A percentile compares a stretch with the other conserved stretches of the same genome.
Conservation (phyloP, 1,140 invertebrate species). For the Drosophila micromelanica region DNA sequence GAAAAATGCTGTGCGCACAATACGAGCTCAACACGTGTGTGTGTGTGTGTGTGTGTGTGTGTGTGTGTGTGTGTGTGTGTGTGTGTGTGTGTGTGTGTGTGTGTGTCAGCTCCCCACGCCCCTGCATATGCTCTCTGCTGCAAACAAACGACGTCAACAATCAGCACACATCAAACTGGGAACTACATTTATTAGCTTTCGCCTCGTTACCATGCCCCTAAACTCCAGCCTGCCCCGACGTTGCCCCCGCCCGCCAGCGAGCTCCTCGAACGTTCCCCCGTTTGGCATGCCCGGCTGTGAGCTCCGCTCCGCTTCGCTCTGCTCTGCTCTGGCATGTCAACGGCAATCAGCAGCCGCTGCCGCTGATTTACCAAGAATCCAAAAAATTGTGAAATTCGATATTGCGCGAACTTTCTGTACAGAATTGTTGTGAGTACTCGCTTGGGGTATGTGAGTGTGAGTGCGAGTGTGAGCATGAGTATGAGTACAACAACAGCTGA, state of each 20-base stretch:
- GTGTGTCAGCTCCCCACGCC: not conserved
- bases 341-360: slow-evolving; percentile 44
- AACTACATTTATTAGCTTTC: slow-evolving; percentile 78
- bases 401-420: slow-evolving; percentile 51
- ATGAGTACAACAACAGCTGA: slow-evolving; percentile 25
- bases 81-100: not conserved
- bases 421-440: slow-evolving; percentile 52
- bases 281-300: too few species aligned
- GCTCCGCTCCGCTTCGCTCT: too few species aligned
- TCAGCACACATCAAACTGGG: slow-evolving; percentile 37
- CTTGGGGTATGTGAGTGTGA: not conserved
- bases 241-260: not conserved
- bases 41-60: not conserved
- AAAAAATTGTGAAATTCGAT: slow-evolving; percentile 60
- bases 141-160: slow-evolving; percentile 22
- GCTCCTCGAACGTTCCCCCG: not conserved
- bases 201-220: slow-evolving; percentile 3
- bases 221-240: not conserved
- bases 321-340: slow-evolving; percentile 41
- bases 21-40: slow-evolving; percentile 5
- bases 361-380: slow-evolving; percentile 60
- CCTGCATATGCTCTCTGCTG: not conserved
- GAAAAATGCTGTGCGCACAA: slow-evolving; percentile 30
- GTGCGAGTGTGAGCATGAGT: not conserved
- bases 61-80: not conserved